phyloP scores from a whole-genome alignment of 2,113 vertebrate genomes.

The Reinhardtius hippoglossoides region DNA sequence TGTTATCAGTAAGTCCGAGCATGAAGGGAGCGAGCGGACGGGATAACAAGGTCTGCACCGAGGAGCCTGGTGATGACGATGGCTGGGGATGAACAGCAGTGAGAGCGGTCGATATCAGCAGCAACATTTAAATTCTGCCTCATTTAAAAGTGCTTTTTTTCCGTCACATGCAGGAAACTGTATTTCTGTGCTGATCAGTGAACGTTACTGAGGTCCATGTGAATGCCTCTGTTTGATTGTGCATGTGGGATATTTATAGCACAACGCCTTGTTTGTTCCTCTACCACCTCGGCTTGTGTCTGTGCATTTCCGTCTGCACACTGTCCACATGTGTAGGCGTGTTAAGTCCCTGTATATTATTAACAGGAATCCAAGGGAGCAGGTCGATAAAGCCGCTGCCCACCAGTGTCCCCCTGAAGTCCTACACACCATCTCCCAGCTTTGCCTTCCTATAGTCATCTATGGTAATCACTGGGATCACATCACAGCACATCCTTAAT shows the following conservation, averaged over 20 bases:
- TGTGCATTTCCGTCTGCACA: conserved; percentile 36
- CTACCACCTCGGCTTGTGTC: conserved; percentile 3
- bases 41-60: conserved; percentile 52
- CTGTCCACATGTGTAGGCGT: conserved; percentile 72
- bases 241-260: conserved; percentile 31
- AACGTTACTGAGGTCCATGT: neutral
- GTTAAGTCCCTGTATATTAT: conserved; percentile 77
- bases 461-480: conserved; percentile 76
- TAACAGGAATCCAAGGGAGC: conserved; percentile 70
- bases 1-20: conserved; percentile 46
- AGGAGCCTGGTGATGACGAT: conserved; percentile 26
- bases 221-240: conserved; percentile 6
- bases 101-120: conserved; percentile 51
- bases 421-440: conserved; percentile 68
- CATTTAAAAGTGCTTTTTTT: conserved; percentile 34
- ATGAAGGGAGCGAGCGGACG: conserved; percentile 13
- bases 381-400: conserved; percentile 75
- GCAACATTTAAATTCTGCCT: conserved; percentile 35
- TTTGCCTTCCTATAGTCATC: conserved; percentile 57
- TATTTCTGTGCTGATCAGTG: neutral
- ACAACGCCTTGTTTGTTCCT: conserved; percentile 9
- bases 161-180: conserved; percentile 18
- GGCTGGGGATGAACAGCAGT: conserved; percentile 10
- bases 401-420: conserved; percentile 71
- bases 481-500: conserved; percentile 76